Percentiles rank a stretch among this genome's conserved stretches.
phyloP scores from a whole-genome alignment of 2,797 vertebrate genomes.

The Pelodytes ibericus region DNA sequence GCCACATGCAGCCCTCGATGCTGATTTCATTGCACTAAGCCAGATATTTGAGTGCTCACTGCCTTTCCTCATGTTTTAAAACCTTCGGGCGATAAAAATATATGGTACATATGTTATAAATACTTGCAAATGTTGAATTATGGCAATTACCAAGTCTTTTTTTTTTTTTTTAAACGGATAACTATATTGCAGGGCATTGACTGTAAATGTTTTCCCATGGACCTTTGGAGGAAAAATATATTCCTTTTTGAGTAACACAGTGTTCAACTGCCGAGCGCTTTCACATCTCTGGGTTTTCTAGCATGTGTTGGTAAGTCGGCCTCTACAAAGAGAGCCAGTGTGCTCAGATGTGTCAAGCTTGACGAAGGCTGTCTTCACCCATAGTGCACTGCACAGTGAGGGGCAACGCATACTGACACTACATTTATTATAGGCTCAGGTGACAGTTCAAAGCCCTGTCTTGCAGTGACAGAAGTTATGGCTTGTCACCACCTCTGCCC shows the following conservation, averaged over 20 bases:
- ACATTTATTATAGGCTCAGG: slow-evolving; percentile 31
- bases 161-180: neutral
- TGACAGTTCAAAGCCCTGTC: slow-evolving; percentile 39
- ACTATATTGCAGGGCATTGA: neutral
- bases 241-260: neutral
- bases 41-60: slow-evolving; percentile 7
- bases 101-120: slow-evolving; percentile 40
- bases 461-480: slow-evolving; percentile 44
- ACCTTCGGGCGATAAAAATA: slow-evolving; percentile 27
- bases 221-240: neutral
- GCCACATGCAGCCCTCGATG: slow-evolving; percentile 16
- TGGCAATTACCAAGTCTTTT: slow-evolving; percentile 15
- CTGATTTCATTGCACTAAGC: slow-evolving; percentile 51
- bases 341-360: slow-evolving; percentile 38
- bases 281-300: slow-evolving; percentile 2
- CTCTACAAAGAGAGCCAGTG: slow-evolving; percentile 37
- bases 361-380: slow-evolving; percentile 43
- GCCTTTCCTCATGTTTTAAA: slow-evolving; percentile 15
- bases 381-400: slow-evolving; percentile 32
- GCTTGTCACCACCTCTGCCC: slow-evolving; percentile 49
- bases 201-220: slow-evolving; percentile 27
- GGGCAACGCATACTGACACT: slow-evolving; percentile 41
- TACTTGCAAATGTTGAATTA: slow-evolving; percentile 30
- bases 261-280: slow-evolving; percentile 19
- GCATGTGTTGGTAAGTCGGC: slow-evolving; percentile 9